Evolutionary conservation across 2,888 invertebrate genomes (phyloP), one percentile per base, ranked within the genome.

Genomic region (Megalurothrips usitatus): DNA sequence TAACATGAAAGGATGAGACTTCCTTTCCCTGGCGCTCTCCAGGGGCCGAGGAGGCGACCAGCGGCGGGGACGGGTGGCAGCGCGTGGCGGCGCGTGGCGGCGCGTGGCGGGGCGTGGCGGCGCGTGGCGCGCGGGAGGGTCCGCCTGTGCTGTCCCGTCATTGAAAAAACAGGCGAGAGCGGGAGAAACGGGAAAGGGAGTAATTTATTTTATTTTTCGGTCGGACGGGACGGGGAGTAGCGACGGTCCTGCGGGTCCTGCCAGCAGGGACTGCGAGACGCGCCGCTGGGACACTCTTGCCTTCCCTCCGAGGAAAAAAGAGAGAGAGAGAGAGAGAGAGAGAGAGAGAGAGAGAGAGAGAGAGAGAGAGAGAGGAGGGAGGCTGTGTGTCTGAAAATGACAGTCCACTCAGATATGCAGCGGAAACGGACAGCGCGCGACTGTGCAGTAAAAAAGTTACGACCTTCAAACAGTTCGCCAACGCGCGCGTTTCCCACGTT

Each of bases 391-490:
- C 58, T 58, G 58, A 58, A 58, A 58, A 58, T 58, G 58, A 58
- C 58, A 58, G 58, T 58, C 58, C 14, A 58, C 58, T 58, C 58
- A 58, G 58, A 58, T 58, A 58, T 58, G 58, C 58, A 58, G 58
- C 14, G 58, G 58, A 58, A 58, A n/a, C 58, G n/a, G 58, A 58
- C 58, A n/a, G 58, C n/a, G n/a, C n/a, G n/a, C n/a, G n/a, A 58
- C 58, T 58, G 58, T 17, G 58, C 58, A 19, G n/a, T 58, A 58
- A 58, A 58, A 58, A 58, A 6, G 58, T 58, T 58, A 58, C 58
- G 58, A 58, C n/a, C 58, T 58, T 58, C 14, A 58, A 58, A 58
- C 58, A 1, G 58, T 58, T 58, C 58, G 19, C 14, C 52, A 58
- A 14, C 17, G 19, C 58, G 58, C 3, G 34, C 6, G 34, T 43